phyloP scores from a whole-genome alignment of 2,113 vertebrate genomes.

The Sminthopsis crassicaudata region DNA sequence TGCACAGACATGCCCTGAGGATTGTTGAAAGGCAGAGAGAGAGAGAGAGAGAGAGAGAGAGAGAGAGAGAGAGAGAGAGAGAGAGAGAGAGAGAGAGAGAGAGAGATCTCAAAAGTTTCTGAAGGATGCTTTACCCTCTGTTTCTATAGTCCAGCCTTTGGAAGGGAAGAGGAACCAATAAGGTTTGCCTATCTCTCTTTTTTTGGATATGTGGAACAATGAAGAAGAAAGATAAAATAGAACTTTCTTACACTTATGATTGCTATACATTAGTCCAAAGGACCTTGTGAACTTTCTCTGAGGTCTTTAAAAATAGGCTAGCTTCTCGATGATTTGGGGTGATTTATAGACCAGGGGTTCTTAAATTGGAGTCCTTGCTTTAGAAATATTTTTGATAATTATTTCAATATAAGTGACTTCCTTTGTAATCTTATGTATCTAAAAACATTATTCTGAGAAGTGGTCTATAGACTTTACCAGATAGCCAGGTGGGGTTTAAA shows the following conservation, averaged over 20 bases:
- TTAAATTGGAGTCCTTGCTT: neutral
- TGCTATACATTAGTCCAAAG: accelerated
- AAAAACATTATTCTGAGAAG: neutral
- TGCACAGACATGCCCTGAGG: slow-evolving; percentile 4
- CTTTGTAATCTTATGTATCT: neutral
- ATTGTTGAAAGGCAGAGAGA: neutral
- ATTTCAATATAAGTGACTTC: neutral
- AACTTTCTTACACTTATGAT: neutral
- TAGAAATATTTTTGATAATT: neutral
- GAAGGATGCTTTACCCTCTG: neutral
- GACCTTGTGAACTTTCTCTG: neutral
- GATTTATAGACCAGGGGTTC: neutral
- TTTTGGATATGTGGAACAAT: neutral
- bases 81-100: neutral
- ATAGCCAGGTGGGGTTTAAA: neutral
- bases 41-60: neutral
- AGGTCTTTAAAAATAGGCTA: neutral
- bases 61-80: neutral
- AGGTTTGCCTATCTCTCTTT: neutral
- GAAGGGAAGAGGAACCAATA: neutral
- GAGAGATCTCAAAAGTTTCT: neutral
- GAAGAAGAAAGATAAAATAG: neutral
- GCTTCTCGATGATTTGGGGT: neutral
- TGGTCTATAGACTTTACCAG: neutral
- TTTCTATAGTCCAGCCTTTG: neutral